Base-by-base conservation (phyloP, 2,888 invertebrate genomes). In the Dasysyrphus tricinctus region DNA sequence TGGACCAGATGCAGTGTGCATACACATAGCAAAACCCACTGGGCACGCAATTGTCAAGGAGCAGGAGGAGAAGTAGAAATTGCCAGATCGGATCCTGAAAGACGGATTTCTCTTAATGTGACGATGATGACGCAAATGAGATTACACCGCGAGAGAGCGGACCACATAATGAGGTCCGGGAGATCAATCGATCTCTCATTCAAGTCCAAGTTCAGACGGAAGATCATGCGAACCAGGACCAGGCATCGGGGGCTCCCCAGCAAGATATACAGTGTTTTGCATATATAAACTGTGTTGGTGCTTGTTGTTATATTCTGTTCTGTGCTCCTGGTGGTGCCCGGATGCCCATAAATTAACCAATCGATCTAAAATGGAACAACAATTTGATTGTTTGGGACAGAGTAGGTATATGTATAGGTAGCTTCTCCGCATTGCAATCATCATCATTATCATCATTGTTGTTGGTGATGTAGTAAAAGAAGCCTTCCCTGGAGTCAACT, bases 321-420 rank as follows among this genome's bases (percentile, higher is more conserved):
- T 49, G 37, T 47, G 29, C 59, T 24, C 86, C 88, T 88, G 86
- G 84, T 88, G 85, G 81, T 89, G 88, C 89, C 89, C 90, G 92
- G 92, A 92, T 92, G 91, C 91, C 91, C 90, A 92, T 91, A 92
- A 92, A 92, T 92, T 92, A 91, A 89, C 89, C 90, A 91, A 91
- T 91, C 91, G 91, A 92, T 91, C 86, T 86, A 67, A 86, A 86
- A 82, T 86, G 86, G 78, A 86, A 86, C 86, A 86, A 70, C 86
- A 86, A 82, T 86, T 86, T 86, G 86, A 86, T 86, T 86, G 78
- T 74, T 67, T 82, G 70, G 72, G 81, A 86, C 86, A 82, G 63
- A 81, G 81, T 79, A 32, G 24, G 24, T 24, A 24, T 3, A 2
- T 24, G 24, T 24, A 24, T 24, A 24, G 24, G 24, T 32, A 54